Conservation (phyloP, 2,113 vertebrate species). For the Oriolus oriolus region DNA sequence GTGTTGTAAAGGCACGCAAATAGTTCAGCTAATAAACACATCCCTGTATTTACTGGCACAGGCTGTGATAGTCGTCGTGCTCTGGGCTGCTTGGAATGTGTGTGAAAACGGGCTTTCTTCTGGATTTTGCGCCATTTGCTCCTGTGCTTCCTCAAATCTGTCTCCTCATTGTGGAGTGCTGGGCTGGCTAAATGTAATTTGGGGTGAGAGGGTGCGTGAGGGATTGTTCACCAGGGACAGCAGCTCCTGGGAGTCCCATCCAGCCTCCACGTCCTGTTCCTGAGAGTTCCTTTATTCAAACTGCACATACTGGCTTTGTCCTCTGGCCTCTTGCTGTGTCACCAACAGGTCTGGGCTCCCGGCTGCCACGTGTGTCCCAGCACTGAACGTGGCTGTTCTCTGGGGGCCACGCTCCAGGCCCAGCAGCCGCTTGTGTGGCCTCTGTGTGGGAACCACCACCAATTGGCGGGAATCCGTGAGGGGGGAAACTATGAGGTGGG, state of each 20-base stretch:
- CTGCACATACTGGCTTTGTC: not conserved
- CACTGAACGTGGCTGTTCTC: rapidly evolving
- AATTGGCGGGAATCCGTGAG: rapidly evolving
- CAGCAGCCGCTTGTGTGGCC: rapidly evolving
- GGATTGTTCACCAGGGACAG: not conserved
- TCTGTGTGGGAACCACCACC: not conserved
- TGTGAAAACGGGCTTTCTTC: not conserved
- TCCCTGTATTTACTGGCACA: not conserved
- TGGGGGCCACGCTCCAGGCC: not conserved
- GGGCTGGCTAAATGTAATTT: not conserved
- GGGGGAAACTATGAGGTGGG: rapidly evolving
- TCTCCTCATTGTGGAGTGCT: not conserved
- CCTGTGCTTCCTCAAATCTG: not conserved
- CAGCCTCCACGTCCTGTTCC: not conserved
- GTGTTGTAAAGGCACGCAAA: not conserved
- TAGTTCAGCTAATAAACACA: constrained; percentile 9
- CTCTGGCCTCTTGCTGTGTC: not conserved
- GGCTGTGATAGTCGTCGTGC: not conserved
- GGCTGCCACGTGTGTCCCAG: rapidly evolving
- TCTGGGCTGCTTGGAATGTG: not conserved
- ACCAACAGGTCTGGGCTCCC: rapidly evolving
- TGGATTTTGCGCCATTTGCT: not conserved
- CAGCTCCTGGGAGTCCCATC: not conserved
- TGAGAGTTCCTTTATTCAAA: not conserved
- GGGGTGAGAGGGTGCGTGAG: not conserved